Evolutionary conservation across 1,140 invertebrate species (phyloP).

Genomic region (Saccostrea echinata): DNA sequence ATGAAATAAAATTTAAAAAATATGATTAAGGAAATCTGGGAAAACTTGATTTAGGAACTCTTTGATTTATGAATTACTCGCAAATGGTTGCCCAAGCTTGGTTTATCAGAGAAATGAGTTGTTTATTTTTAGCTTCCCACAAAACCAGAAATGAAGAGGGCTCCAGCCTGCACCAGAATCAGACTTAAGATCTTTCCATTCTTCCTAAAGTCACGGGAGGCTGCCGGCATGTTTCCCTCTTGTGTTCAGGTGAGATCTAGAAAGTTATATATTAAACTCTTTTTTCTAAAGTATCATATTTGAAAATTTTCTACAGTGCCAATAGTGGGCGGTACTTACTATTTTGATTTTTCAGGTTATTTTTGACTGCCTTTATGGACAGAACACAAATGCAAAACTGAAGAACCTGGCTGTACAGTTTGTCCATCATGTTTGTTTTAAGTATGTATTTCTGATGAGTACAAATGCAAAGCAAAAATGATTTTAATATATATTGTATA

Average conservation of each 20-base stretch:
- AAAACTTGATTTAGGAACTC: too few relatives aligned
- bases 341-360: conserved; percentile 84
- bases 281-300: too few relatives aligned
- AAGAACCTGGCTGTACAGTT: conserved; percentile 91
- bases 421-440: conserved; percentile 88
- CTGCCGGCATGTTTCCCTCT: conserved; percentile 89
- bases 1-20: too few relatives aligned
- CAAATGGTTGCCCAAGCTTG: not conserved
- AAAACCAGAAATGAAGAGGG: conserved; percentile 84
- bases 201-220: conserved; percentile 88
- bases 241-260: conserved; percentile 86
- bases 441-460: conserved; percentile 82
- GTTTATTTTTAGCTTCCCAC: conserved; percentile 66
- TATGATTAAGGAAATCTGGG: too few relatives aligned
- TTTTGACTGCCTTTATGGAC: conserved; percentile 92
- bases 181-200: conserved; percentile 92
- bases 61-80: not conserved
- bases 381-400: conserved; percentile 90
- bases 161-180: conserved; percentile 89
- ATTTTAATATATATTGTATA: too few relatives aligned
- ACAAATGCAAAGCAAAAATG: not conserved
- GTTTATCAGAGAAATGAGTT: not conserved
- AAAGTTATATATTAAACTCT: not conserved
- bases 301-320: too few relatives aligned
- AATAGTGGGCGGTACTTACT: too few relatives aligned